Evolutionary conservation across 1,140 invertebrate genomes (phyloP).

Genomic region (Aphelinus atriplicis): DNA sequence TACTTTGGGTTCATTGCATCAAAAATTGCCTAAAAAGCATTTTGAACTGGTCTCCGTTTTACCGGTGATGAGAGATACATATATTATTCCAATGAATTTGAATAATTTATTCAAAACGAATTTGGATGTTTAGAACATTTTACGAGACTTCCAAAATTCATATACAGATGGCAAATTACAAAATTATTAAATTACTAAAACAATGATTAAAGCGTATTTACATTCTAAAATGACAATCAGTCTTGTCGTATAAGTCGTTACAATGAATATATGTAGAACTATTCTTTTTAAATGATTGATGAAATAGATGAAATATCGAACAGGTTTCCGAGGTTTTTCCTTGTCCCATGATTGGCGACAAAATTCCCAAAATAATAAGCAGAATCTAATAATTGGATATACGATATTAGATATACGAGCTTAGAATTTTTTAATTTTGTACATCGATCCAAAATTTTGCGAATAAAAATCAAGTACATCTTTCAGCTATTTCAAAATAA

Average conservation of each 20-base stretch:
- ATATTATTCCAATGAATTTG: too few relatives aligned
- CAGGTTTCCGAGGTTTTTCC: background rate
- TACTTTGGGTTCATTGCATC: too few relatives aligned
- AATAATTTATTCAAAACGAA: too few relatives aligned
- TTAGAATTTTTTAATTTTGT: too few relatives aligned
- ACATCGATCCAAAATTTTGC: too few relatives aligned
- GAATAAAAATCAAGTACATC: too few relatives aligned
- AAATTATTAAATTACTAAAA: constrained; percentile 21
- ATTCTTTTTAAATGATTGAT: constrained; percentile 35
- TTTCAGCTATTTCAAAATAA: constrained; percentile 3
- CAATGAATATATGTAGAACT: constrained; percentile 21
- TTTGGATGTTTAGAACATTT: too few relatives aligned
- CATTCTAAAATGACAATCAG: constrained; percentile 41
- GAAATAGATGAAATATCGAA: too few relatives aligned
- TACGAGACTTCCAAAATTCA: constrained; percentile 23
- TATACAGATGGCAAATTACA: constrained; percentile 20
- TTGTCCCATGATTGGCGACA: background rate
- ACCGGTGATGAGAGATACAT: too few relatives aligned
- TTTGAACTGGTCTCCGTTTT: too few relatives aligned
- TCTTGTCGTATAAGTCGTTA: constrained; percentile 35
- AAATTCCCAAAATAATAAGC: constrained; percentile 1
- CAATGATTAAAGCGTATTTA: constrained; percentile 38
- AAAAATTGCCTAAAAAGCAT: too few relatives aligned
- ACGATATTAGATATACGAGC: too few relatives aligned
- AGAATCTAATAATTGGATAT: constrained; percentile 2